Conservation (phyloP, 1,140 invertebrate genomes). For the Choristoneura fumiferana region DNA sequence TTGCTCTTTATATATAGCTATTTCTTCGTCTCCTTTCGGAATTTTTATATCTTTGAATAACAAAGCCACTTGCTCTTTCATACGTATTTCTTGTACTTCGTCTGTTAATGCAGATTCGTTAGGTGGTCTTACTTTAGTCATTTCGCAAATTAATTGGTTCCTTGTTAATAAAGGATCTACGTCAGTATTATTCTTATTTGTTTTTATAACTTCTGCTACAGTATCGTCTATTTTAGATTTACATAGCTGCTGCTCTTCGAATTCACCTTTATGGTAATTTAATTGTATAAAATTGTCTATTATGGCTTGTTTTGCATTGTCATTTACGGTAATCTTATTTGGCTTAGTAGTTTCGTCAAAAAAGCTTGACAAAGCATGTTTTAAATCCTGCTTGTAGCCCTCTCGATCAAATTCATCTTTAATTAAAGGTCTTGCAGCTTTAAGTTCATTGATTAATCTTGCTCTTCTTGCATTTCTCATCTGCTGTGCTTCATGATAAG, state of each 20-base stretch:
- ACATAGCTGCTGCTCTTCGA: constrained; percentile 31
- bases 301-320: constrained; percentile 38
- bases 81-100: constrained; percentile 41
- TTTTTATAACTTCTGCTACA: constrained; percentile 28
- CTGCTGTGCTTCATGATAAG: background rate
- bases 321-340: constrained; percentile 14
- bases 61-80: constrained; percentile 39
- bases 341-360: constrained; percentile 26
- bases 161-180: constrained; percentile 31
- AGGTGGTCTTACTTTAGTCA: constrained; percentile 40
- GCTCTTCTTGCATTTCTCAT: background rate
- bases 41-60: constrained; percentile 35
- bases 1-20: constrained; percentile 23
- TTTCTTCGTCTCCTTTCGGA: constrained; percentile 21
- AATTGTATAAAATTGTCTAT: constrained; percentile 44
- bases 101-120: constrained; percentile 25
- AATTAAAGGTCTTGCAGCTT: constrained; percentile 37
- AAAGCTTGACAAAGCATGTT: constrained; percentile 32
- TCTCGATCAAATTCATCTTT: constrained; percentile 35
- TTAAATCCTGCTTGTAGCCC: constrained; percentile 43
- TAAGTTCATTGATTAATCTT: constrained; percentile 19
- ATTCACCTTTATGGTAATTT: constrained; percentile 33
- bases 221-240: constrained; percentile 33
- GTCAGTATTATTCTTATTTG: constrained; percentile 4
- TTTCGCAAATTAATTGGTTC: constrained; percentile 46